A percentile compares a stretch with the other conserved stretches of the same genome.
Conservation (phyloP, 2,113 vertebrate genomes). For the Pongo abelii region DNA sequence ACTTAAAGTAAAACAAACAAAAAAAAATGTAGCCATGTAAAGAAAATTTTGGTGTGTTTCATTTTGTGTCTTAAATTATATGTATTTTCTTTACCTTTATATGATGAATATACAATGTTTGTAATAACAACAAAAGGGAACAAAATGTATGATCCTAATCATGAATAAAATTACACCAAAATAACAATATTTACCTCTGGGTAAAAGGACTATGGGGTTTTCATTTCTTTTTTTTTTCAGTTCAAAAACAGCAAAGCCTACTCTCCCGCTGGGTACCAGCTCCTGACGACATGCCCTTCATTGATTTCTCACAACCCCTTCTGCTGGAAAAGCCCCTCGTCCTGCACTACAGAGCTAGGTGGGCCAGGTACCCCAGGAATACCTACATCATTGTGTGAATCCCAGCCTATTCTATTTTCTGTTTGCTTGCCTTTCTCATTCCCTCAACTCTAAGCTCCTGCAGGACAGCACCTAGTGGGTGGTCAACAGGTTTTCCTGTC, state of each 20-base stretch:
- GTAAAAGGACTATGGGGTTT: not conserved
- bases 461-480: not conserved
- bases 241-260: not conserved
- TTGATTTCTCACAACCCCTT: not conserved
- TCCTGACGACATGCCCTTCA: accelerated
- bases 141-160: not conserved
- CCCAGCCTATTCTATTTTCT: not conserved
- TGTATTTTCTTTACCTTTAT: not conserved
- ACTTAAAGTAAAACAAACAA: too few species aligned
- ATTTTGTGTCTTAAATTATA: slow-evolving; percentile 1
- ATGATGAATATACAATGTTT: not conserved
- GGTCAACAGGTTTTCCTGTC: not conserved
- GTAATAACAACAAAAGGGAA: not conserved
- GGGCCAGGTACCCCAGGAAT: not conserved
- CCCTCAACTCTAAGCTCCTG: not conserved
- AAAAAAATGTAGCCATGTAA: not conserved
- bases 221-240: not conserved
- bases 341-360: not conserved
- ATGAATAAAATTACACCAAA: not conserved
- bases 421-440: not conserved
- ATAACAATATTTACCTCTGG: not conserved
- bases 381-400: accelerated
- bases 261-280: not conserved
- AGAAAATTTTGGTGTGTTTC: not conserved
- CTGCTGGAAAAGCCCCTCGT: not conserved